Evolutionary conservation across 2,888 invertebrate genomes (phyloP).

Genomic region (Chrysomela aeneicollis): DNA sequence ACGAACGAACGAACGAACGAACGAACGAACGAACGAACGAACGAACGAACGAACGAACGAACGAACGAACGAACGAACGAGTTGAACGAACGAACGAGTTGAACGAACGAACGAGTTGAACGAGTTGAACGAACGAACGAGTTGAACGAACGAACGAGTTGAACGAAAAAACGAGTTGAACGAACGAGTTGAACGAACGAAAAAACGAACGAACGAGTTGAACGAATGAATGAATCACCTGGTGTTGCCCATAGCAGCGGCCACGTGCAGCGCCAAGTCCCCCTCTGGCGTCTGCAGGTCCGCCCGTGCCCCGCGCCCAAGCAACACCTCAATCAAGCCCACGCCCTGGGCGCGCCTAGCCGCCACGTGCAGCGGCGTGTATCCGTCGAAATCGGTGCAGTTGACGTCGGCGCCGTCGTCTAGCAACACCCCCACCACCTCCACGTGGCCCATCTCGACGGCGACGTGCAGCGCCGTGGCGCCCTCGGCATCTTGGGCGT

Average conservation of each 20-base stretch:
- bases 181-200: too few relatives aligned
- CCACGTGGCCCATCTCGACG: constrained; percentile 35
- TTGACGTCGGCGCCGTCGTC: constrained; percentile 42
- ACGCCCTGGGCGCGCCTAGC: constrained; percentile 28
- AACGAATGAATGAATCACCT: too few relatives aligned
- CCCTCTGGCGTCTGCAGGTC: constrained; percentile 39
- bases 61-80: too few relatives aligned
- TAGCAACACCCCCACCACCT: constrained; percentile 37
- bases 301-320: constrained; percentile 36
- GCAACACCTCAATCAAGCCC: constrained; percentile 35
- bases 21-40: too few relatives aligned
- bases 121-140: too few relatives aligned
- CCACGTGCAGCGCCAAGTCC: constrained; percentile 45
- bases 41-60: too few relatives aligned
- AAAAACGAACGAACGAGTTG: too few relatives aligned
- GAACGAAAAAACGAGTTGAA: too few relatives aligned
- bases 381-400: constrained; percentile 41
- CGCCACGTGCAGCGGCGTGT: constrained; percentile 46
- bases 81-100: too few relatives aligned
- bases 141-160: too few relatives aligned
- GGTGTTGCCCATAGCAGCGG: constrained; percentile 44
- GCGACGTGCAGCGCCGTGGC: constrained; percentile 45
- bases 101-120: too few relatives aligned
- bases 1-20: too few relatives aligned
- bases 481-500: constrained; percentile 39